Percentiles rank a stretch among this genome's conserved stretches.
These are phyloP conservation scores for Lagodon rhomboides DNA, from an alignment of 2,797 vertebrate genomes.

Conservation along the genomic window DNA sequence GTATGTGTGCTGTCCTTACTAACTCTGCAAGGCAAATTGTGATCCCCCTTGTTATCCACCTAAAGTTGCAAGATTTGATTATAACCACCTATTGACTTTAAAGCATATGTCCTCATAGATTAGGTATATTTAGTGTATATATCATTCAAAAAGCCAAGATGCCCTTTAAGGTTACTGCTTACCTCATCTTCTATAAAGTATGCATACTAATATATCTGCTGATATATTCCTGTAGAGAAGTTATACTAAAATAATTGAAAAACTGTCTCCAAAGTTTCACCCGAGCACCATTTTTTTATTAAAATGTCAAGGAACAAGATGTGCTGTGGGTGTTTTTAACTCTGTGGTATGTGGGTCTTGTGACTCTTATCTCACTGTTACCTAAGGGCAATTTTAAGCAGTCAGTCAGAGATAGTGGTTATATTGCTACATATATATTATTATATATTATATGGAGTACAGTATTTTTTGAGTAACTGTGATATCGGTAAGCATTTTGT, in stretches of 20 bases:
- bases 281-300: not conserved
- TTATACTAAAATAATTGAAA: not conserved
- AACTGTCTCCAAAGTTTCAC: not conserved
- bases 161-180: not conserved
- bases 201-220: not conserved
- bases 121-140: not conserved
- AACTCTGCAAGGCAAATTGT: not conserved
- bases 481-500: not conserved
- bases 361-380: conserved; percentile 14
- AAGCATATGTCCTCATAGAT: not conserved
- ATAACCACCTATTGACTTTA: not conserved
- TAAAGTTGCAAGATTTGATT: not conserved
- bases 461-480: conserved; percentile 1
- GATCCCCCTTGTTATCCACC: not conserved
- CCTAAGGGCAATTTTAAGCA: not conserved
- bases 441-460: too few relatives aligned
- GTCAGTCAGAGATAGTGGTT: not conserved
- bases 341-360: not conserved
- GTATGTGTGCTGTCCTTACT: not conserved
- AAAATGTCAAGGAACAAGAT: not conserved
- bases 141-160: not conserved
- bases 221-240: not conserved
- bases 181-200: not conserved
- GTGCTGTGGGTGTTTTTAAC: not conserved
- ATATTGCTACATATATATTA: too few relatives aligned